Evolutionary conservation across 1,140 invertebrate genomes (phyloP).

Genomic region (Coenobita brevimanus): DNA sequence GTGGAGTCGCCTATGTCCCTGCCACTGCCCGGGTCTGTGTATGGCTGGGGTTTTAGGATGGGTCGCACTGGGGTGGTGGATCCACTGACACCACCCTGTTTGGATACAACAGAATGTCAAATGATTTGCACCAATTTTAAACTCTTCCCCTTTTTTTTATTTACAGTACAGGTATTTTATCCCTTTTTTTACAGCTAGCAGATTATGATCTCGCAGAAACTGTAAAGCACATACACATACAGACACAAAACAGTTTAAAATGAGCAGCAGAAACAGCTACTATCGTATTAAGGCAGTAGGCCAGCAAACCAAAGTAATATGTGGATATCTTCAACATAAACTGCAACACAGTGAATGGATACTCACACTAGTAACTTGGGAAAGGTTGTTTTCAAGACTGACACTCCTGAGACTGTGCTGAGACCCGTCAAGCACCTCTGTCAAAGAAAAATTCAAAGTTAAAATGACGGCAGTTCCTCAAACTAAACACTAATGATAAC

Average conservation of each 20-base stretch:
- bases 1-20: not conserved
- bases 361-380: slow-evolving; percentile 21
- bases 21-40: slow-evolving; percentile 36
- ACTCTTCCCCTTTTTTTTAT: not conserved
- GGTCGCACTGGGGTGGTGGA: slow-evolving; percentile 32
- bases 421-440: slow-evolving; percentile 58
- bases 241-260: too few relatives aligned
- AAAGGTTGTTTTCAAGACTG: slow-evolving; percentile 58
- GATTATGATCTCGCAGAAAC: too few relatives aligned
- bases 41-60: slow-evolving; percentile 36
- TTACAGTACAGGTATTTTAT: too few relatives aligned
- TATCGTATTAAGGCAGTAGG: too few relatives aligned
- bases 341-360: too few relatives aligned
- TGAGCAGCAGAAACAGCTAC: not conserved
- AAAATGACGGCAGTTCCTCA: not conserved
- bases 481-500: not conserved
- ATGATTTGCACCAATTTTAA: not conserved
- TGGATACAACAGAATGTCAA: not conserved
- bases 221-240: too few relatives aligned
- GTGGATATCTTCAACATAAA: too few relatives aligned
- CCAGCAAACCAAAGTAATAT: not conserved
- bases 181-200: too few relatives aligned
- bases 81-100: slow-evolving; percentile 15
- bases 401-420: slow-evolving; percentile 42
- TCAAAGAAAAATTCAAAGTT: not conserved